Percentiles rank a stretch among this genome's conserved stretches.
Conservation (phyloP, 2,888 invertebrate species). For the Shargacucullia verbasci region DNA sequence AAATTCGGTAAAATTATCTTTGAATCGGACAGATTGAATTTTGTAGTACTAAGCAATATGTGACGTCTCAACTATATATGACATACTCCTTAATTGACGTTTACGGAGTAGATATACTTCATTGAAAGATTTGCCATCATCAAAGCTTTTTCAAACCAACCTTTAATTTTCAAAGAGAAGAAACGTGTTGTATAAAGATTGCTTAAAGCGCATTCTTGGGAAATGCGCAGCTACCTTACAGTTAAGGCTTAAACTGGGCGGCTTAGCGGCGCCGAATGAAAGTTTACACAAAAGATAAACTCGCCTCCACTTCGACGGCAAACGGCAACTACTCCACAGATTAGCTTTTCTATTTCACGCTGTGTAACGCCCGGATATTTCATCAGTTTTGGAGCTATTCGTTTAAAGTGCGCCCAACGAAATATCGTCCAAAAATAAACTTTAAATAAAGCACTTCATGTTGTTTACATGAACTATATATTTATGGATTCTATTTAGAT, state of each 20-base stretch:
- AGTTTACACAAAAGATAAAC: constrained; percentile 83
- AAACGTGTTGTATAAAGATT: constrained; percentile 33
- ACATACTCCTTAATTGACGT: too few species aligned
- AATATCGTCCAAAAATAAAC: constrained; percentile 30
- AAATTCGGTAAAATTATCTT: too few species aligned
- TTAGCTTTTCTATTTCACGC: constrained; percentile 64
- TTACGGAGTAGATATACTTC: too few species aligned
- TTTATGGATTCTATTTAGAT: neutral
- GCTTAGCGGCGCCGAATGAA: constrained; percentile 75
- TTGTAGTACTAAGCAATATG: too few species aligned
- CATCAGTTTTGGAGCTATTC: constrained; percentile 36
- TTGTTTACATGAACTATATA: constrained; percentile 12
- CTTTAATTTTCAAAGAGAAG: neutral
- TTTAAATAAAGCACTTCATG: constrained; percentile 11
- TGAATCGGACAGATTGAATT: too few species aligned
- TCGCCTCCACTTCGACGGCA: constrained; percentile 59
- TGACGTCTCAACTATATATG: too few species aligned
- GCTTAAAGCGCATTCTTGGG: constrained; percentile 40
- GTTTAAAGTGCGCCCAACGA: constrained; percentile 23
- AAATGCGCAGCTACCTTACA: constrained; percentile 57
- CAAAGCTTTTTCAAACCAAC: too few species aligned
- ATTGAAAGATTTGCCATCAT: too few species aligned
- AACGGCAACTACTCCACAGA: constrained; percentile 62
- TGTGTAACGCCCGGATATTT: constrained; percentile 42
- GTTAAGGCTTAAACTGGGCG: constrained; percentile 68